These are phyloP conservation scores for Naso thynnoides DNA, from an alignment of 2,797 vertebrate genomes.

Conservation along the genomic window DNA sequence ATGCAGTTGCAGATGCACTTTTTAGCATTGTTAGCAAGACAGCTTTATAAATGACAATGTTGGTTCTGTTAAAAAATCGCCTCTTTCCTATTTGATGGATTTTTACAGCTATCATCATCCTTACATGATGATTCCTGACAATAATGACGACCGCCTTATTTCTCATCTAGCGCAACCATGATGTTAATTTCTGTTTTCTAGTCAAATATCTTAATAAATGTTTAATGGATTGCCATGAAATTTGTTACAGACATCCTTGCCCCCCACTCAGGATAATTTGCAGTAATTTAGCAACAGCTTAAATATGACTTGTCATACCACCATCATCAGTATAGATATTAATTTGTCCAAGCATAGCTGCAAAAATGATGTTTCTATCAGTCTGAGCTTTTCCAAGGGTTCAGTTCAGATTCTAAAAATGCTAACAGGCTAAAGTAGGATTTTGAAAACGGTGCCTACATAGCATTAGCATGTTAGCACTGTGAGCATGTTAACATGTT, in stretches of 20 bases:
- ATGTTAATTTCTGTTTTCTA: too few species aligned
- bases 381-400: background rate
- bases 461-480: background rate
- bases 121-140: too few species aligned
- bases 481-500: background rate
- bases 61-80: too few species aligned
- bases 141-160: too few species aligned
- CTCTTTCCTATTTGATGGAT: background rate
- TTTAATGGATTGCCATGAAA: too few species aligned
- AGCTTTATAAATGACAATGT: background rate
- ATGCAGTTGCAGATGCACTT: background rate
- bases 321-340: background rate
- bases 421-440: background rate
- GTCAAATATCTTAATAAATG: too few species aligned
- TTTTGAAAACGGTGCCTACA: background rate
- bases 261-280: too few species aligned
- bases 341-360: background rate
- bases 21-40: background rate
- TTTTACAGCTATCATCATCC: too few species aligned
- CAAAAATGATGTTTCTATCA: background rate
- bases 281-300: too few species aligned
- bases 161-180: too few species aligned
- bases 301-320: too few species aligned
- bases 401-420: background rate
- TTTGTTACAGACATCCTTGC: too few species aligned